Conservation (phyloP, 2,888 invertebrate genomes). For the Amaurobius ferox region DNA sequence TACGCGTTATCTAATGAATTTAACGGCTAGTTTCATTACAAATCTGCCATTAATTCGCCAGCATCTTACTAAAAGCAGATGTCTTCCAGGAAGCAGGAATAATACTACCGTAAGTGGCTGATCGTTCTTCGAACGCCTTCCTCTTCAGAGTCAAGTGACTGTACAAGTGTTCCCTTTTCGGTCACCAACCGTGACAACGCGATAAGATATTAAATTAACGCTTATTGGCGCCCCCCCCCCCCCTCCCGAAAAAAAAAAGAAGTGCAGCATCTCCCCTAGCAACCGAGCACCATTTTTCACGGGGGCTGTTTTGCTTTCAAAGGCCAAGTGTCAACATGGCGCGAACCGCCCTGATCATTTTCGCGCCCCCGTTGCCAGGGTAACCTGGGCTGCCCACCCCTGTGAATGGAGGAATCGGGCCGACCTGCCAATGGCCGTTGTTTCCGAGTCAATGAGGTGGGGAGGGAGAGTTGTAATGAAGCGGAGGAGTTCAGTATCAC, state of each 20-base stretch:
- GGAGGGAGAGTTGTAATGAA: constrained; percentile 6
- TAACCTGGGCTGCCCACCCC: constrained; percentile 14
- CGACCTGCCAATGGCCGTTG: constrained; percentile 20
- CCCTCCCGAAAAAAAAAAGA: neutral
- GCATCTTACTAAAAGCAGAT: neutral
- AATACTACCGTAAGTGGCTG: neutral
- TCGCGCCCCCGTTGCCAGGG: constrained; percentile 57
- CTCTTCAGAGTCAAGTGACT: neutral
- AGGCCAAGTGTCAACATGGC: constrained; percentile 63
- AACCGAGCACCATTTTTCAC: constrained; percentile 56
- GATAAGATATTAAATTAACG: constrained; percentile 51
- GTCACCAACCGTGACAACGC: constrained; percentile 10
- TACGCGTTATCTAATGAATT: too few relatives aligned
- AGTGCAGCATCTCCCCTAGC: constrained; percentile 32
- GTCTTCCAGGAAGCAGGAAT: neutral
- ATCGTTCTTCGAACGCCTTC: neutral
- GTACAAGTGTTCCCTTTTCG: neutral
- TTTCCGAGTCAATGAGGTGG: constrained; percentile 37
- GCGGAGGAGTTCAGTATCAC: neutral
- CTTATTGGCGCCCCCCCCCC: too few relatives aligned
- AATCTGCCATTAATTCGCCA: too few relatives aligned
- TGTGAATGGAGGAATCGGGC: constrained; percentile 23
- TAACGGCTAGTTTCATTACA: too few relatives aligned
- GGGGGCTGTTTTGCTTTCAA: constrained; percentile 41
- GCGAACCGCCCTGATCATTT: constrained; percentile 63